Evolutionary conservation across 2,888 invertebrate genomes (phyloP).

Genomic region (Acleris literana): DNA sequence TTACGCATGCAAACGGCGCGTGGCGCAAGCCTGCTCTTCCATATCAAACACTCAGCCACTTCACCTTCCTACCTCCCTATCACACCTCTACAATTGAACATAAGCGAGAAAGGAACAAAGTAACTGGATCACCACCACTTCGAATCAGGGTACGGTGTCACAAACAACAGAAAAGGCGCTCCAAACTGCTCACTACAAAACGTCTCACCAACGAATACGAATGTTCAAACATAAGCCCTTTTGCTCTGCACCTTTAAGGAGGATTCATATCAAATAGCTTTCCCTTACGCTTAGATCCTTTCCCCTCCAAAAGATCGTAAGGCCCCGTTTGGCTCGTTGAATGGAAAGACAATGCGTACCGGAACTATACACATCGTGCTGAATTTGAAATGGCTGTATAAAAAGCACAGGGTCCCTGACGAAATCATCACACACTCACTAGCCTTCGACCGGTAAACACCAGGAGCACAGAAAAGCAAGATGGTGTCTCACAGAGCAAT

Average conservation of each 20-base stretch:
- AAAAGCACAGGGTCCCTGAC: conserved; percentile 77
- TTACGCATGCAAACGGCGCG: conserved; percentile 71
- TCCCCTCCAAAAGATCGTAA: conserved; percentile 67
- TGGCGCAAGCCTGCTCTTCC: conserved; percentile 62
- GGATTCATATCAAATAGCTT: conserved; percentile 82
- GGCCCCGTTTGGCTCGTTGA: conserved; percentile 60
- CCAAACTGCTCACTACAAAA: conserved; percentile 58
- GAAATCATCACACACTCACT: conserved; percentile 77
- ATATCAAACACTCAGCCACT: conserved; percentile 69
- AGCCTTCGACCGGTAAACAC: conserved; percentile 73
- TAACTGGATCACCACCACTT: conserved; percentile 65
- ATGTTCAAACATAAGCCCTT: conserved; percentile 66
- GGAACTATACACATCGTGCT: conserved; percentile 75
- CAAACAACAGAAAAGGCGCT: conserved; percentile 80
- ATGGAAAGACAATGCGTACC: conserved; percentile 75
- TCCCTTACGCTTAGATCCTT: conserved; percentile 73
- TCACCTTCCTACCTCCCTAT: conserved; percentile 53
- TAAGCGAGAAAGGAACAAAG: conserved; percentile 52
- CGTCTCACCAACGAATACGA: conserved; percentile 49
- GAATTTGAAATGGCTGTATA: conserved; percentile 84
- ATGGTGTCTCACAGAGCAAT: conserved; percentile 79
- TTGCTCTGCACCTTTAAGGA: conserved; percentile 51
- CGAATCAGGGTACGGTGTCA: conserved; percentile 80
- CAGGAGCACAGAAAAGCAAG: conserved; percentile 57
- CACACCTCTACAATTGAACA: conserved; percentile 43